Percentiles rank a stretch among this genome's conserved stretches.
phyloP scores from a whole-genome alignment of 2,888 invertebrate species.

The Clivina fossor region DNA sequence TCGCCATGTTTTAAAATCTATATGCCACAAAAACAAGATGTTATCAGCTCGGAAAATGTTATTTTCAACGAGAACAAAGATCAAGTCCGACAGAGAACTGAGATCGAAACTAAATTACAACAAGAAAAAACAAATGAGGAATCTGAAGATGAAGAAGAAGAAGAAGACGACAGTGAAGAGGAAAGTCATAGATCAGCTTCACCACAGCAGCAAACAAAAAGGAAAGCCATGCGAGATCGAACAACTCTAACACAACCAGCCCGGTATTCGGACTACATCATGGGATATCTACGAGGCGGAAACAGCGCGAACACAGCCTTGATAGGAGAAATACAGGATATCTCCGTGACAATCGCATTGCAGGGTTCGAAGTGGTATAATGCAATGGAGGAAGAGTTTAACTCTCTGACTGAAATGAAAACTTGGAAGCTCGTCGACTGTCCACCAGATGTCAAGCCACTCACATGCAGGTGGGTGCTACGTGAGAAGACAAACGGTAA shows the following conservation, averaged over 20 bases:
- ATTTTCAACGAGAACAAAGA: conserved; percentile 13
- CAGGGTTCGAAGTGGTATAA: conserved; percentile 4
- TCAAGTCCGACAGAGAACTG: conserved; percentile 13
- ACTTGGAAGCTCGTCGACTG: conserved; percentile 20
- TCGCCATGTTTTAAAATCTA: background rate
- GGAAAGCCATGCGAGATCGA: conserved; percentile 6
- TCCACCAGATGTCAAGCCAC: conserved; percentile 32
- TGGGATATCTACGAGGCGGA: background rate
- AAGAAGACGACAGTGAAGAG: conserved; percentile 14
- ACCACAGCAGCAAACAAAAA: conserved; percentile 12
- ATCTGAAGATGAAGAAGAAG: conserved; percentile 10
- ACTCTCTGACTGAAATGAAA: conserved; percentile 29
- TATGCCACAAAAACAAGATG: conserved; percentile 13
- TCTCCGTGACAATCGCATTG: background rate
- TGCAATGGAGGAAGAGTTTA: conserved; percentile 15
- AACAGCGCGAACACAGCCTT: background rate
- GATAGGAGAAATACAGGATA: background rate
- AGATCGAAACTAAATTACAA: conserved; percentile 13
- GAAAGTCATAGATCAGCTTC: conserved; percentile 3
- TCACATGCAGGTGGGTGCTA: conserved; percentile 39
- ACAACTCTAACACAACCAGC: conserved; percentile 4
- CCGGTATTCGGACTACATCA: background rate
- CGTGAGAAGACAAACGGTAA: conserved; percentile 14
- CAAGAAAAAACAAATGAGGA: background rate
- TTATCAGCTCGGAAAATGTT: conserved; percentile 11